A percentile compares a stretch with the other conserved stretches of the same genome.
phyloP scores from a whole-genome alignment of 2,888 invertebrate genomes.

The Caenorhabditis macrosperma region DNA sequence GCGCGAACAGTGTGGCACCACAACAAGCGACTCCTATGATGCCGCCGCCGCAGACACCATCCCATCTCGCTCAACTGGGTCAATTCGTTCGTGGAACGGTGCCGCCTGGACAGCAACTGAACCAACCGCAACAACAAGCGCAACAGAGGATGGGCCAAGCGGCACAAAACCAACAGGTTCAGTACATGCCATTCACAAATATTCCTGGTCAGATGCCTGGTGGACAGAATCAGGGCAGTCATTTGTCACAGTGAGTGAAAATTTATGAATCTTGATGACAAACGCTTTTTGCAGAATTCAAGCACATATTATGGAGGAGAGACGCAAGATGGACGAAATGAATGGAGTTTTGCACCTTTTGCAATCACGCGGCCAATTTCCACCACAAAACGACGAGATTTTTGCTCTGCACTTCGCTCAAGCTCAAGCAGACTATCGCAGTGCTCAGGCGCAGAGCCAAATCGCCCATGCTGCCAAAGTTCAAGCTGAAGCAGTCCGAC shows the following conservation, averaged over 20 bases:
- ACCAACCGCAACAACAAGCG: not conserved
- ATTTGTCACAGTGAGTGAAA: no score
- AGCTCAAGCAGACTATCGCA: conserved; percentile 12
- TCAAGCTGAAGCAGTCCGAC: not conserved
- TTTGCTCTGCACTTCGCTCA: conserved; percentile 3
- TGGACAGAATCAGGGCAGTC: no score
- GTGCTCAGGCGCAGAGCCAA: not conserved
- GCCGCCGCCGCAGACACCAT: conserved; percentile 1
- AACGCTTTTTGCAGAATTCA: not conserved
- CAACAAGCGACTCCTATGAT: conserved; percentile 1
- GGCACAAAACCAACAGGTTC: not conserved
- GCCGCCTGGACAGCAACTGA: not conserved
- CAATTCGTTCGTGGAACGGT: conserved; percentile 25
- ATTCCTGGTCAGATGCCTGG: not conserved
- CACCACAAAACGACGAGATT: conserved; percentile 2
- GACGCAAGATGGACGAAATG: not conserved
- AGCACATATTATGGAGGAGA: not conserved
- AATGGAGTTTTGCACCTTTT: conserved; percentile 11
- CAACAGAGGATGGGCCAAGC: not conserved
- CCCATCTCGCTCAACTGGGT: conserved; percentile 39
- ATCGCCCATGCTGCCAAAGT: not conserved
- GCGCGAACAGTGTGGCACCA: not conserved
- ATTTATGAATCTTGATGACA: no score
- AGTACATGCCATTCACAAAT: no score
- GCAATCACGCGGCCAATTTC: conserved; percentile 20